Evolutionary conservation across 2,797 vertebrate genomes (phyloP).

Genomic region (Micropoecilia bifurca): DNA sequence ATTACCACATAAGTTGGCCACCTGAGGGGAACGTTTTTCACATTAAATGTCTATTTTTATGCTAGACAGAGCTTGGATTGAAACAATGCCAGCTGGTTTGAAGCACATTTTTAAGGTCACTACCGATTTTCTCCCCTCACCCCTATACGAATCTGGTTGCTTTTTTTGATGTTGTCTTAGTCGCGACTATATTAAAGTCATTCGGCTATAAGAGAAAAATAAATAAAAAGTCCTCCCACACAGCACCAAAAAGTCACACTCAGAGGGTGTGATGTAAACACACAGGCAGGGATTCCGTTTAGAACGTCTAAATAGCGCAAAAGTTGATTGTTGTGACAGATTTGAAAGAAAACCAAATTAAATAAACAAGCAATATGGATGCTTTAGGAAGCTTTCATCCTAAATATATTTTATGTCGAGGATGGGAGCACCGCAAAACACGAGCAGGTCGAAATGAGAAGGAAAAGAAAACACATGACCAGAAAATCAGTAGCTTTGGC

Average conservation of each 20-base stretch:
- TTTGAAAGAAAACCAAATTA: not conserved
- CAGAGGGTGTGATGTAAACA: no score
- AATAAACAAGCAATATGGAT: not conserved
- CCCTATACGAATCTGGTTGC: conserved; percentile 25
- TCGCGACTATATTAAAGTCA: conserved; percentile 10
- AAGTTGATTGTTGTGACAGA: not conserved
- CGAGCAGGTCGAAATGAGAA: conserved; percentile 15
- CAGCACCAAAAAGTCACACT: not conserved
- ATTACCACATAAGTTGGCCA: conserved; percentile 8
- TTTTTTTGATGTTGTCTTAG: conserved; percentile 24
- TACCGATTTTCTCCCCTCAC: conserved; percentile 21
- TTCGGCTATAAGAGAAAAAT: not conserved
- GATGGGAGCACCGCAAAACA: conserved; percentile 1
- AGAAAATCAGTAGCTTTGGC: conserved; percentile 33
- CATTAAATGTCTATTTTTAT: conserved; percentile 51
- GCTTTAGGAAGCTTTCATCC: not conserved
- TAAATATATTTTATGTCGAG: not conserved
- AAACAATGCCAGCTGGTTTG: conserved; percentile 55
- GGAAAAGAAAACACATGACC: conserved; percentile 37
- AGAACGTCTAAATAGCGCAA: not conserved
- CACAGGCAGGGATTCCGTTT: not conserved
- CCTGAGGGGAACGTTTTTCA: conserved; percentile 41
- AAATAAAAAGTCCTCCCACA: not conserved
- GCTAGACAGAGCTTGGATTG: conserved; percentile 29
- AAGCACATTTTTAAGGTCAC: conserved; percentile 54